Evolutionary conservation across 2,797 vertebrate species (phyloP).

Genomic region (Luscinia megarhynchos): DNA sequence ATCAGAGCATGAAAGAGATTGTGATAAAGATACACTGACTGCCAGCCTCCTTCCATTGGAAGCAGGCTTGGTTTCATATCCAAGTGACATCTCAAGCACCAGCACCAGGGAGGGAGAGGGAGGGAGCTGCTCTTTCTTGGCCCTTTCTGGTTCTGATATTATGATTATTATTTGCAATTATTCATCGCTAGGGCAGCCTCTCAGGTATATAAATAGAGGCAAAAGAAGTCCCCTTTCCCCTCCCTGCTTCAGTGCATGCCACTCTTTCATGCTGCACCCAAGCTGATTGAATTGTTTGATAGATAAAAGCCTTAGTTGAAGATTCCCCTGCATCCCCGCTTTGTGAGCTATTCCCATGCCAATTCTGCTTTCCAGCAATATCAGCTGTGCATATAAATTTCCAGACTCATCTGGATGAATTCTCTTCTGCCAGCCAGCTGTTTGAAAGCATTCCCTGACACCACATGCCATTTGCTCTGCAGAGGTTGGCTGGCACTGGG

Average conservation of each 20-base stretch:
- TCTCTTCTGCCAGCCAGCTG: constrained; percentile 22
- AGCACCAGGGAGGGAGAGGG: neutral
- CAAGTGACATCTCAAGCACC: constrained; percentile 31
- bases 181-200: neutral
- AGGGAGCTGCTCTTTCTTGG: neutral
- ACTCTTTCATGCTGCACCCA: neutral
- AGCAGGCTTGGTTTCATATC: constrained; percentile 21
- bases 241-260: neutral
- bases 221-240: neutral
- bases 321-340: constrained; percentile 27
- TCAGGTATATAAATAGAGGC: neutral
- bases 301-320: constrained; percentile 49
- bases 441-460: constrained; percentile 38
- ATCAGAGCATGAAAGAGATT: constrained; percentile 62
- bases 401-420: constrained; percentile 48
- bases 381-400: constrained; percentile 63
- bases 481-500: neutral
- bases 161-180: constrained; percentile 35
- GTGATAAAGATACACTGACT: constrained; percentile 66
- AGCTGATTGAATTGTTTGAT: constrained; percentile 12
- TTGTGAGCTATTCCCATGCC: constrained; percentile 41
- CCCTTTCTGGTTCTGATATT: neutral
- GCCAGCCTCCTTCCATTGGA: constrained; percentile 42
- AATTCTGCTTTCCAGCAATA: constrained; percentile 64
- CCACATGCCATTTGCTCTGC: neutral